A percentile compares a stretch with the other conserved stretches of the same genome.
Conservation (phyloP, 2,797 vertebrate genomes). For the Iguana delicatissima region DNA sequence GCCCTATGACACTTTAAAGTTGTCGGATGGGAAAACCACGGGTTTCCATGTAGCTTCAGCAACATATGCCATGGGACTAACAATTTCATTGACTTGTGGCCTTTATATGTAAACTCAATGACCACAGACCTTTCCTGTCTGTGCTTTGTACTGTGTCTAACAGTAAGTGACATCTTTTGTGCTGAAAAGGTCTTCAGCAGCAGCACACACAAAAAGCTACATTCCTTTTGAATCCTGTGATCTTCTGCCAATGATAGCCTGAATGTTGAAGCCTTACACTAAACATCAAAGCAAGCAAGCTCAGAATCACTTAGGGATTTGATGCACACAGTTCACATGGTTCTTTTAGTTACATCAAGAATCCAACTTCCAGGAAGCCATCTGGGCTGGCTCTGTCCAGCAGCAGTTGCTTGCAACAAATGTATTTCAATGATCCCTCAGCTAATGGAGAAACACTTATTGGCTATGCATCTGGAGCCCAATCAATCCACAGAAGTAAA, state of each 20-base stretch:
- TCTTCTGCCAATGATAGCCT: constrained; percentile 41
- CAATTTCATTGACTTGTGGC: not conserved
- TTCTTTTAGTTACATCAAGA: constrained; percentile 31
- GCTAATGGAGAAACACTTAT: constrained; percentile 62
- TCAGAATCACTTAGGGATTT: constrained; percentile 39
- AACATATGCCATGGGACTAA: not conserved
- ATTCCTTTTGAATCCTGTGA: constrained; percentile 47
- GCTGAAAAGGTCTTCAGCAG: constrained; percentile 9
- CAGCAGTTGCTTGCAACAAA: constrained; percentile 51
- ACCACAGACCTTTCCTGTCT: not conserved
- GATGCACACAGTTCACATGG: not conserved
- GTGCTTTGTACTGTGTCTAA: not conserved
- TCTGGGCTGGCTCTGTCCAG: constrained; percentile 62
- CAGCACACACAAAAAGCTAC: constrained; percentile 8
- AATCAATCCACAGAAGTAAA: constrained; percentile 63
- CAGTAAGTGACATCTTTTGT: not conserved
- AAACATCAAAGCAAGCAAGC: constrained; percentile 40
- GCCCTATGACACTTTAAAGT: not conserved
- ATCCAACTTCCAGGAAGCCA: constrained; percentile 58
- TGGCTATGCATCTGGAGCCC: constrained; percentile 64
- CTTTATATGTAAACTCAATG: not conserved
- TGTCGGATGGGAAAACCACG: not conserved
- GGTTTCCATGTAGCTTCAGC: not conserved
- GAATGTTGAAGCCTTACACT: constrained; percentile 41
- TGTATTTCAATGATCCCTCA: constrained; percentile 51